Evolutionary conservation across 2,888 invertebrate species (phyloP).

Genomic region (Phortica magna): DNA sequence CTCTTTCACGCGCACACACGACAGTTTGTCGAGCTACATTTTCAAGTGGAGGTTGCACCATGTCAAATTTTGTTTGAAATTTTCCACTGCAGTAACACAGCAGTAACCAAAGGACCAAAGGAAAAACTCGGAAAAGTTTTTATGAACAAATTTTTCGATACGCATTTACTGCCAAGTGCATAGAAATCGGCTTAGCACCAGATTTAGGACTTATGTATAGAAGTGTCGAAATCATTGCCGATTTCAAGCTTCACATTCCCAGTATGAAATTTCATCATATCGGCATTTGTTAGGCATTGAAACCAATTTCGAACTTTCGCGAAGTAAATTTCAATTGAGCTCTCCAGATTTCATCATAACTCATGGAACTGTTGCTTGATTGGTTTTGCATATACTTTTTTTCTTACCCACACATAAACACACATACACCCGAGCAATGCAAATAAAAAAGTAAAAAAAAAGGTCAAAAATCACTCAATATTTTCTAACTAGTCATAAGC

Average conservation of each 20-base stretch:
- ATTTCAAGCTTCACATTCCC: background rate
- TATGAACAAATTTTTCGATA: background rate
- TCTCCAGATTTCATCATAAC: no score
- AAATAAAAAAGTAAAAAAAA: no score
- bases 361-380: no score
- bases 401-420: conserved; percentile 41
- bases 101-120: background rate
- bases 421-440: conserved; percentile 21
- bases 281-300: background rate
- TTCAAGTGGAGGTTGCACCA: conserved; percentile 58
- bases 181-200: conserved; percentile 26
- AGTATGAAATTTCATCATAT: background rate
- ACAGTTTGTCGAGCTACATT: background rate
- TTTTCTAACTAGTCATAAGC: no score
- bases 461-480: no score
- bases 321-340: no score
- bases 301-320: no score
- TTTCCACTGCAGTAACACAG: conserved; percentile 58
- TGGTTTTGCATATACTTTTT: no score
- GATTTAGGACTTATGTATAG: conserved; percentile 18
- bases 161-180: conserved; percentile 7
- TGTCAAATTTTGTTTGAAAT: conserved; percentile 62
- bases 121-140: background rate
- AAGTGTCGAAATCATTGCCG: background rate
- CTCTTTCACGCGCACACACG: conserved; percentile 27